phyloP scores from a whole-genome alignment of 2,888 invertebrate species.

The Drosophila glabriapex region DNA sequence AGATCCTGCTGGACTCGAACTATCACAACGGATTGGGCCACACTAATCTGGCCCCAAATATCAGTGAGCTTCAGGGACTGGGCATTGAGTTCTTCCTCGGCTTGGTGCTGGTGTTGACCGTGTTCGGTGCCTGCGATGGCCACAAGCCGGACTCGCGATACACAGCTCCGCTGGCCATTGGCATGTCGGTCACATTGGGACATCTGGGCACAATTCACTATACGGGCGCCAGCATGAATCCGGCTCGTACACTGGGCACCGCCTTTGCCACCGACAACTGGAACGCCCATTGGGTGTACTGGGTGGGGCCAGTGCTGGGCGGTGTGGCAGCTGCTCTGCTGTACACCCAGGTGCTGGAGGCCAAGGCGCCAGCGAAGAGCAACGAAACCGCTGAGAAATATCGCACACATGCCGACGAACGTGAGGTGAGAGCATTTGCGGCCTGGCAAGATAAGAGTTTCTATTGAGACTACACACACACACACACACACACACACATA shows the following conservation, averaged over 20 bases:
- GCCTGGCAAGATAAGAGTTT: constrained; percentile 73
- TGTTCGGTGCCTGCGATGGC: constrained; percentile 90
- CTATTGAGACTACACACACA: constrained; percentile 51
- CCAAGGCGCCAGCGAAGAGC: constrained; percentile 66
- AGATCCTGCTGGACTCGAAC: constrained; percentile 90
- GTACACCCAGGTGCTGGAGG: constrained; percentile 87
- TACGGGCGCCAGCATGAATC: constrained; percentile 97
- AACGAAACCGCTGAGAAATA: constrained; percentile 83
- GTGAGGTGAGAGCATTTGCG: constrained; percentile 87
- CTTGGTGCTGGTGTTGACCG: constrained; percentile 94
- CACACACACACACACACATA: constrained; percentile 13
- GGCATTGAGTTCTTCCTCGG: constrained; percentile 96
- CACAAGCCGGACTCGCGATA: constrained; percentile 89
- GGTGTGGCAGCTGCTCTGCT: constrained; percentile 91
- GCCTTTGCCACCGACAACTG: constrained; percentile 92
- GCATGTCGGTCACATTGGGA: constrained; percentile 93
- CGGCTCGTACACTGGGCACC: constrained; percentile 95
- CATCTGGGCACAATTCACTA: constrained; percentile 93
- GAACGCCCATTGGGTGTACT: constrained; percentile 95
- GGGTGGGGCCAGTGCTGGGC: constrained; percentile 94
- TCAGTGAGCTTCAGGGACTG: constrained; percentile 92
- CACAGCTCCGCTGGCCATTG: constrained; percentile 94
- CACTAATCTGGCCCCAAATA: constrained; percentile 88
- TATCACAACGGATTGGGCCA: constrained; percentile 89
- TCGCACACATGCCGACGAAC: constrained; percentile 87